These are phyloP conservation scores for Dryocosmus kuriphilus DNA, from an alignment of 2,888 invertebrate species.

Conservation along the genomic window DNA sequence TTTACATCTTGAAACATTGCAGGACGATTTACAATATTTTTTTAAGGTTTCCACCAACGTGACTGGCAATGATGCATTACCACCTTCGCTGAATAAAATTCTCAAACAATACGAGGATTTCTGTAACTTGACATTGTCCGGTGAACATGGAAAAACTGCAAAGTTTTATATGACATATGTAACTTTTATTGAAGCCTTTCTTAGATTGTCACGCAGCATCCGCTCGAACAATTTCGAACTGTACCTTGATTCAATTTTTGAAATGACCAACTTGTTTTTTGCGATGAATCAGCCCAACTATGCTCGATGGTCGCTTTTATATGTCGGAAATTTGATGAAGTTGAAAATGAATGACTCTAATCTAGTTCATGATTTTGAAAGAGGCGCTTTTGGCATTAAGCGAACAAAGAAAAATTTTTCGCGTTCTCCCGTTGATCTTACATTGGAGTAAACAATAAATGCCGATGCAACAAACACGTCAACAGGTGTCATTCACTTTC, in stretches of 20 bases:
- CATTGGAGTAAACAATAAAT: no score
- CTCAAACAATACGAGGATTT: constrained; percentile 56
- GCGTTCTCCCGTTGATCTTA: no score
- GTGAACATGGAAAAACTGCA: constrained; percentile 54
- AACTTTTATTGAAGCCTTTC: constrained; percentile 48
- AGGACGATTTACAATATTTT: no score
- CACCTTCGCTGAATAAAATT: not conserved
- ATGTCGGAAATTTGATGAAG: constrained; percentile 45
- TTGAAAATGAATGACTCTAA: constrained; percentile 42
- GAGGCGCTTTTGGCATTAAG: constrained; percentile 11
- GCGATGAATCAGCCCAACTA: constrained; percentile 54
- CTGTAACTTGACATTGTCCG: constrained; percentile 51
- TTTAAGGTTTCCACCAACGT: no score
- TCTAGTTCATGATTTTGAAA: constrained; percentile 48
- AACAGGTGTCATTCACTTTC: no score
- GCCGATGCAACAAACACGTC: no score
- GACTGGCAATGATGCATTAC: not conserved
- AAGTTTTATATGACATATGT: constrained; percentile 54
- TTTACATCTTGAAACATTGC: no score
- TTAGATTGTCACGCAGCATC: constrained; percentile 54
- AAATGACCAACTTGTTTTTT: constrained; percentile 61
- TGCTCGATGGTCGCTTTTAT: constrained; percentile 58
- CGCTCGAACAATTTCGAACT: constrained; percentile 62
- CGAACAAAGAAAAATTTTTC: no score
- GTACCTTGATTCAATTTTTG: constrained; percentile 58